A percentile compares a stretch with the other conserved stretches of the same genome.
These are phyloP conservation scores for Astropecten irregularis DNA, from an alignment of 53 echinoderm and acorn worm genomes.

Conservation along the genomic window DNA sequence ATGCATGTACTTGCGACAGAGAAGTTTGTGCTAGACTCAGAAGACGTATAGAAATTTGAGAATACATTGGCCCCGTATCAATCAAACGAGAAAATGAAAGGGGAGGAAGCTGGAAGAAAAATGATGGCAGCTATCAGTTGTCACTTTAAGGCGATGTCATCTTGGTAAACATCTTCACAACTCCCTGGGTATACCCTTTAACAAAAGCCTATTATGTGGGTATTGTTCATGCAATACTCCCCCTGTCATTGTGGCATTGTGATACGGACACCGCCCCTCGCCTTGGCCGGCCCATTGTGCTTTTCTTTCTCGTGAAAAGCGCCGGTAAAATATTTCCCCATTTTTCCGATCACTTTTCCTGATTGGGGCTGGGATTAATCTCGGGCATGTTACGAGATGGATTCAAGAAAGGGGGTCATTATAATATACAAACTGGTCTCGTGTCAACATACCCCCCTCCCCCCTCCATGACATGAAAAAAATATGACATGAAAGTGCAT, in stretches of 20 bases:
- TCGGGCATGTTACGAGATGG: background rate
- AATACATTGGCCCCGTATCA: conserved; percentile 49
- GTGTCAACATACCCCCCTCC: too few species aligned
- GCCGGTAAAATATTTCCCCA: background rate
- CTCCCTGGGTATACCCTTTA: background rate
- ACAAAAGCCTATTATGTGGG: background rate
- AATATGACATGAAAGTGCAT: background rate
- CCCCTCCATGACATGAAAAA: too few species aligned
- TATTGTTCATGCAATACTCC: conserved; percentile 4
- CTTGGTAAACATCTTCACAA: conserved; percentile 41
- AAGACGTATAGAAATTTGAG: conserved; percentile 47
- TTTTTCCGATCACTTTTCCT: conserved; percentile 16
- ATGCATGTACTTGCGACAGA: background rate
- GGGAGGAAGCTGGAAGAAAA: background rate
- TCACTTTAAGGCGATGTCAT: conserved; percentile 20
- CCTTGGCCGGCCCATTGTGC: background rate
- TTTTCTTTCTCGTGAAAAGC: background rate
- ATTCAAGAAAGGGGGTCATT: too few species aligned
- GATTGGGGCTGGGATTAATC: background rate
- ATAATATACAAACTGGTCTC: too few species aligned
- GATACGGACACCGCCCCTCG: background rate
- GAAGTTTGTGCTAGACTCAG: background rate
- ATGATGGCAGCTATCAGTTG: background rate
- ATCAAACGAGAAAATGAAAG: conserved; percentile 11
- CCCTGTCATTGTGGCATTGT: background rate